Percentiles rank a stretch among this genome's conserved stretches.
These are phyloP conservation scores for Chlorodrepanis virens DNA, from an alignment of 2,113 vertebrate species.

Conservation along the genomic window DNA sequence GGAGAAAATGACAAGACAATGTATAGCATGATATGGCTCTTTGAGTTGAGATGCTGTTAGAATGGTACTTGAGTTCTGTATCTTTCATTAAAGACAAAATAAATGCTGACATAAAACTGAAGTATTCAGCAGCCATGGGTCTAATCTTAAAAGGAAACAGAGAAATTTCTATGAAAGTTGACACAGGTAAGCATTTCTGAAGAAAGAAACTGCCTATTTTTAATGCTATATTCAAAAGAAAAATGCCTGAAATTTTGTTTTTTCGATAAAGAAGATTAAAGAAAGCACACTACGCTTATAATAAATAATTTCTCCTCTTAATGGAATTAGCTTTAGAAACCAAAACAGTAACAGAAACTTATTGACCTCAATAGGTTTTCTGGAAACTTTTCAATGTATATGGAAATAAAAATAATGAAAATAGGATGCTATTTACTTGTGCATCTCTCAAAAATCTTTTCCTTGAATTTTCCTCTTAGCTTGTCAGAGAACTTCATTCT, in stretches of 20 bases:
- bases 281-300: neutral
- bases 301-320: neutral
- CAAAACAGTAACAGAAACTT: neutral
- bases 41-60: neutral
- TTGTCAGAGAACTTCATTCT: neutral
- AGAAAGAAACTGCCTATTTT: neutral
- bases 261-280: neutral
- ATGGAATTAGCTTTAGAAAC: neutral
- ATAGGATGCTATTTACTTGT: neutral
- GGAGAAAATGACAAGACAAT: neutral
- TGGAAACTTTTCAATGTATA: neutral
- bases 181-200: neutral
- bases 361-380: neutral
- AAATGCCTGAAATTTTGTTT: neutral
- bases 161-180: neutral
- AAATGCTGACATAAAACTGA: neutral
- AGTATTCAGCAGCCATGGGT: neutral
- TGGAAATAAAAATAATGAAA: neutral
- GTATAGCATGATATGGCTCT: neutral
- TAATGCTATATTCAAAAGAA: neutral
- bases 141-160: neutral
- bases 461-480: neutral
- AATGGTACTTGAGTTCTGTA: neutral
- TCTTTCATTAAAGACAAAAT: neutral
- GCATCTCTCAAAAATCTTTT: neutral